Base-by-base conservation (phyloP, 2,113 vertebrate species). In the Spizaetus ornatus region DNA sequence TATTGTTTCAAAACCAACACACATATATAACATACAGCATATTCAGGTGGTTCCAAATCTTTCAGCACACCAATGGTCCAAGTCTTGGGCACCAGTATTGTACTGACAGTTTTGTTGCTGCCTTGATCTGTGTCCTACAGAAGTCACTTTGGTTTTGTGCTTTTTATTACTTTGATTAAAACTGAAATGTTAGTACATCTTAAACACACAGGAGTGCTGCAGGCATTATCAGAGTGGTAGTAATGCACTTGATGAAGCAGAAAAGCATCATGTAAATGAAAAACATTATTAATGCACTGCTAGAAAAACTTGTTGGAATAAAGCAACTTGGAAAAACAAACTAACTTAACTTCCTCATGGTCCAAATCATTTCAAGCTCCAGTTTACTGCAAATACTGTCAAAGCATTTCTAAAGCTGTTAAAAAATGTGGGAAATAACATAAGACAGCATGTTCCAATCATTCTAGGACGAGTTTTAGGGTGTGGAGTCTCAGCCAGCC, bases 21-120 rank as follows among this genome's bases (percentile, higher is more conserved):
- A 16, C 0, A 1, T 40, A 36, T 6, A 5, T 10, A 70, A 40
- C 7, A 26, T 17, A 53, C 0, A 76, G 34, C 16, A 11, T 7
- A 27, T 55, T 76, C 43, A 29, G n/a, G 16, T 22, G 25, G 43
- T 11, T 18, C 12, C 83, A 92, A 69, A 66, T 26, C 36, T 62
- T 76, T 43, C 71, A 67, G 52, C 38, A 40, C 0, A 1, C 29
- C 18, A 59, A 3, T 16, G 16, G 55, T 22, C 21, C 42, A 5
- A 52, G 13, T 32, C 55, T 29, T 20, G 62, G 32, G 45, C 31
- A 66, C 6, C 3, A 1, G 7, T 9, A 20, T 4, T 3, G 3
- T 6, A 32, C 48, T 13, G 9, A 10, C 1, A 27, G n/a, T 29
- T 76, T 9, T 11, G 61, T 6, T 5, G 3, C 34, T 62, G 56